A percentile compares a stretch with the other conserved stretches of the same genome.
Conservation (phyloP, 2,113 vertebrate genomes). For the Erythrolamprus reginae region DNA sequence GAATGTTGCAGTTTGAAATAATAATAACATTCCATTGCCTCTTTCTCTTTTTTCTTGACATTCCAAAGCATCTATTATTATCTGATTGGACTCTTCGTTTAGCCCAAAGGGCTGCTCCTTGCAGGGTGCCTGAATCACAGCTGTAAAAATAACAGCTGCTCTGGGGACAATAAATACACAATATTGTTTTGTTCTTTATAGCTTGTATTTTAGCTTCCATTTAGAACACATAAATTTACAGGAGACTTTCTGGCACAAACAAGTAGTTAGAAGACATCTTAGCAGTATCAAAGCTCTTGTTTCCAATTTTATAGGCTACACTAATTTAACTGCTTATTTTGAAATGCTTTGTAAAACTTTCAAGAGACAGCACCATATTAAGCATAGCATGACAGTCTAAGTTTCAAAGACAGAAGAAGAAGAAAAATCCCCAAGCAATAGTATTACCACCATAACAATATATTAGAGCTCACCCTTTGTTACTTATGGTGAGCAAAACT, state of each 20-base stretch:
- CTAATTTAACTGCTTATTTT: conserved; percentile 6
- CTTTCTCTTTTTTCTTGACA: conserved; percentile 7
- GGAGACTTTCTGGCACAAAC: conserved; percentile 19
- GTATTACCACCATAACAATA: neutral
- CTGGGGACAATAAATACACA: neutral
- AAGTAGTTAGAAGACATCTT: conserved; percentile 9
- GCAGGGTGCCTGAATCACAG: conserved; percentile 33
- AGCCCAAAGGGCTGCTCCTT: conserved; percentile 20
- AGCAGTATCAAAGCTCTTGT: neutral
- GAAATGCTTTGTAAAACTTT: neutral
- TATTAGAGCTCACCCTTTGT: conserved; percentile 1
- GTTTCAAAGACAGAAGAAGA: neutral
- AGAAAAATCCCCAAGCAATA: neutral
- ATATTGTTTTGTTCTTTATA: conserved; percentile 22
- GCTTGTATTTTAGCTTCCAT: conserved; percentile 2
- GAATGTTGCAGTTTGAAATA: neutral
- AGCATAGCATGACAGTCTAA: neutral
- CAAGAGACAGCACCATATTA: too few species aligned
- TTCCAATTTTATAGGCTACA: neutral
- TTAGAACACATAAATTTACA: conserved; percentile 12
- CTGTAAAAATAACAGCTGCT: conserved; percentile 50
- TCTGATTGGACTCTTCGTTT: conserved; percentile 23
- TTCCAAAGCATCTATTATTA: conserved; percentile 32
- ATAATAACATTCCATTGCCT: neutral
- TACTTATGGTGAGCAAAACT: fast-evolving